A percentile compares a stretch with the other conserved stretches of the same genome.
These are phyloP conservation scores for Chrysomela aeneicollis DNA, from an alignment of 2,888 invertebrate species.

Conservation along the genomic window DNA sequence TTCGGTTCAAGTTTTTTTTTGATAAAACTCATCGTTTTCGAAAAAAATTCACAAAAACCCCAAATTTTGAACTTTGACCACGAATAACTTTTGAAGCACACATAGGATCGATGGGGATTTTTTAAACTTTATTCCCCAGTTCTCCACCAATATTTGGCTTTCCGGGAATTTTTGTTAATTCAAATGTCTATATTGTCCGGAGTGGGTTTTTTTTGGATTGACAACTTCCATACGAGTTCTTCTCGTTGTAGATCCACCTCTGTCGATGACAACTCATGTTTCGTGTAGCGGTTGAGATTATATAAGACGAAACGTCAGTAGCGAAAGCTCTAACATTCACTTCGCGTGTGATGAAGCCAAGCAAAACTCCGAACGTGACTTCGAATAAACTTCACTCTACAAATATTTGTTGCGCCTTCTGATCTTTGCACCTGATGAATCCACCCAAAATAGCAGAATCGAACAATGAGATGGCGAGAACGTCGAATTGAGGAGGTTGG, in stretches of 20 bases:
- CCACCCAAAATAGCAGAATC: slow-evolving; percentile 37
- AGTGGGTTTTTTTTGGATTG: too few species aligned
- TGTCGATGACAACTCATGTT: slow-evolving; percentile 34
- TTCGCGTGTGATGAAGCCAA: slow-evolving; percentile 59
- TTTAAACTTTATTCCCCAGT: too few species aligned
- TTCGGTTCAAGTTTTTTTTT: too few species aligned
- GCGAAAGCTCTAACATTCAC: slow-evolving; percentile 52
- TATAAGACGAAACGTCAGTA: slow-evolving; percentile 36
- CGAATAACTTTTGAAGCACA: too few species aligned
- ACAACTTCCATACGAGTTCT: too few species aligned
- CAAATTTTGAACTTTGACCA: too few species aligned
- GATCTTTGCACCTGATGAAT: slow-evolving; percentile 59
- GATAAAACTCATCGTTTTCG: too few species aligned
- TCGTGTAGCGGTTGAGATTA: slow-evolving; percentile 48
- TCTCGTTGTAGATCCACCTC: neutral
- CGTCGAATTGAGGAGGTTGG: neutral
- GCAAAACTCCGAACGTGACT: slow-evolving; percentile 61
- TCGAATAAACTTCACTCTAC: slow-evolving; percentile 59
- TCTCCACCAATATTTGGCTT: too few species aligned
- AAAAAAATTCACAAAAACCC: too few species aligned
- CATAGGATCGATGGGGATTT: too few species aligned
- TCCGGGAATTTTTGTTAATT: too few species aligned
- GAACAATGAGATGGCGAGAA: slow-evolving; percentile 11
- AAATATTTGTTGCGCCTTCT: slow-evolving; percentile 61
- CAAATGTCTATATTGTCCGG: too few species aligned